Evolutionary conservation across 2,113 vertebrate genomes (phyloP).

Genomic region (Pitta sordida): DNA sequence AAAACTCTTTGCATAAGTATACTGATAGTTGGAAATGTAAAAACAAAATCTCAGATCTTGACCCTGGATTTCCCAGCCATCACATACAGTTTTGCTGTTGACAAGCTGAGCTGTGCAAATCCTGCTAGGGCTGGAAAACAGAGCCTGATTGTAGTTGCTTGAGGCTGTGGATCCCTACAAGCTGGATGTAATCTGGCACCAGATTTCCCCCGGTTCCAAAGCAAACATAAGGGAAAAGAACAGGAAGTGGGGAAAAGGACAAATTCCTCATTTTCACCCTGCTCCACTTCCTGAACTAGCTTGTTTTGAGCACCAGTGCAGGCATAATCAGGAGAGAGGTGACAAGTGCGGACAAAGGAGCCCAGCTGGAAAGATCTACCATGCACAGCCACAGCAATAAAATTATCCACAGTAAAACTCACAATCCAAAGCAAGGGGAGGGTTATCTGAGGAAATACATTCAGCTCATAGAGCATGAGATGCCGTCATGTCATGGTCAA

Average conservation of each 20-base stretch:
- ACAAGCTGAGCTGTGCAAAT: neutral
- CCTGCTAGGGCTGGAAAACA: neutral
- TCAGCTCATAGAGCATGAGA: neutral
- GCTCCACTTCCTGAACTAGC: neutral
- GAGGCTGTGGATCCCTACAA: neutral
- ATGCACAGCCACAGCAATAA: neutral
- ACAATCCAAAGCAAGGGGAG: neutral
- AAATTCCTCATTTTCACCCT: neutral
- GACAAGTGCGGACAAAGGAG: neutral
- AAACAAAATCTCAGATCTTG: neutral
- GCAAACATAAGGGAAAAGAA: neutral
- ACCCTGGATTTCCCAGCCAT: neutral
- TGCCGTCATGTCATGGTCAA: fast-evolving
- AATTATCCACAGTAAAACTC: neutral
- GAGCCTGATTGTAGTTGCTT: neutral
- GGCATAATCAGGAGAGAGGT: fast-evolving
- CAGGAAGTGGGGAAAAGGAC: neutral
- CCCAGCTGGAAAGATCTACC: neutral
- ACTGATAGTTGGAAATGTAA: neutral
- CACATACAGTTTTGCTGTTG: neutral
- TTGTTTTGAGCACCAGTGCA: neutral
- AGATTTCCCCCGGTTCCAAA: neutral
- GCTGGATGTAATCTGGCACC: neutral
- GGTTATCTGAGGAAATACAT: fast-evolving
- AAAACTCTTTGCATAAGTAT: neutral